These are phyloP conservation scores for Pelecanoides urinatrix DNA, from an alignment of 2,113 vertebrate genomes.

Conservation along the genomic window DNA sequence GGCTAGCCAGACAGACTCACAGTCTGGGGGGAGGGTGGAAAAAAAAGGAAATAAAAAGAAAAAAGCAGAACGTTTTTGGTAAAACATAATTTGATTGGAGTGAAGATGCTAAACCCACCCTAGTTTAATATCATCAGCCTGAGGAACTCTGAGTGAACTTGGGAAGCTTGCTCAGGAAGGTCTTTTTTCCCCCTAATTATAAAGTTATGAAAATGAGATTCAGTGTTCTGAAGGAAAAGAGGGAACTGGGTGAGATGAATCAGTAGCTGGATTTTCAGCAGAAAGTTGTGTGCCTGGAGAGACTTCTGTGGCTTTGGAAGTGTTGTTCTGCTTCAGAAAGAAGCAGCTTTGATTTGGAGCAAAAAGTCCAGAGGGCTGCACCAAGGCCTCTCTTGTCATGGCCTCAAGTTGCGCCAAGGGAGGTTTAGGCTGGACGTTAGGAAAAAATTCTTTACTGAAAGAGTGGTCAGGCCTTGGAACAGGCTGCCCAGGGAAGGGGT, in stretches of 20 bases:
- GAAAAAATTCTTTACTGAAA: too few relatives aligned
- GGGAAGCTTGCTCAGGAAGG: background rate
- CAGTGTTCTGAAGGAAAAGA: background rate
- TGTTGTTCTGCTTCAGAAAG: background rate
- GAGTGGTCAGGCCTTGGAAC: too few relatives aligned
- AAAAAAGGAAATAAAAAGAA: too few relatives aligned
- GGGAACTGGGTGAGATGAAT: background rate
- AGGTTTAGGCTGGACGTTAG: too few relatives aligned
- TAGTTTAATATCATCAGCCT: background rate
- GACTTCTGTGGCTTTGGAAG: background rate
- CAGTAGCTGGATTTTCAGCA: background rate
- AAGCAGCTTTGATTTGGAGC: background rate
- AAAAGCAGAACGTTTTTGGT: background rate
- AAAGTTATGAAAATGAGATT: background rate
- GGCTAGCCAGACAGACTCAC: background rate
- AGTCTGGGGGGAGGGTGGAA: fast-evolving
- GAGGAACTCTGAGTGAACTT: background rate
- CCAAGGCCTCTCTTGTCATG: background rate
- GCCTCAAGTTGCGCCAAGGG: too few relatives aligned
- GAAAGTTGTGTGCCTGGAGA: background rate
- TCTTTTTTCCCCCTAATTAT: background rate
- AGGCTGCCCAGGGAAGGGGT: too few relatives aligned
- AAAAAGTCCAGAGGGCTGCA: background rate
- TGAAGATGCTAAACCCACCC: background rate
- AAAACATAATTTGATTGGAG: background rate